These are phyloP conservation scores for Camponotus floridanus DNA, from an alignment of 1,140 invertebrate species.

Conservation along the genomic window DNA sequence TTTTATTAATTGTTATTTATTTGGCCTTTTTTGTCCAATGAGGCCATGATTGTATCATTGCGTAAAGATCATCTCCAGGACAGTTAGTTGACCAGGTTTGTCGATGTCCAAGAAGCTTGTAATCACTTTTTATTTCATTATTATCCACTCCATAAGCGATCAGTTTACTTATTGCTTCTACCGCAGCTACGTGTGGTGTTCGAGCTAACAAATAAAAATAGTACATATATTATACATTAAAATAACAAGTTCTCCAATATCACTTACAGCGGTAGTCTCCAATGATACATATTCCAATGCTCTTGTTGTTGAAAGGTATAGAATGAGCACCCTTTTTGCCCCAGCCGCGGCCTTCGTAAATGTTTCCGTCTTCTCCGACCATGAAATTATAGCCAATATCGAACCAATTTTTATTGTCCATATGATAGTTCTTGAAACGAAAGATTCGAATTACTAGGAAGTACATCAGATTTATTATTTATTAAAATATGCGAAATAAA, in stretches of 20 bases:
- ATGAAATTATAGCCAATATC: slow-evolving; percentile 87
- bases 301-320: slow-evolving; percentile 82
- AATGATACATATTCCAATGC: slow-evolving; percentile 87
- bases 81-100: slow-evolving; percentile 84
- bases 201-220: slow-evolving; percentile 82
- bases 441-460: not conserved
- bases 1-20: too few species aligned
- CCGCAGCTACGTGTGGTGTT: slow-evolving; percentile 82
- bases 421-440: slow-evolving; percentile 85
- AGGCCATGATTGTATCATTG: slow-evolving; percentile 86
- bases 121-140: slow-evolving; percentile 79
- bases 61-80: slow-evolving; percentile 86
- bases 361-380: slow-evolving; percentile 86
- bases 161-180: slow-evolving; percentile 82
- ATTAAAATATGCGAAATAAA: not conserved
- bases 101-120: slow-evolving; percentile 85
- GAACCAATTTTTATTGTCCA: slow-evolving; percentile 82
- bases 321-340: slow-evolving; percentile 85
- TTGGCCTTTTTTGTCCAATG: slow-evolving; percentile 75
- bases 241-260: not conserved
- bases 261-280: slow-evolving; percentile 84
- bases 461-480: not conserved
- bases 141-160: slow-evolving; percentile 82
- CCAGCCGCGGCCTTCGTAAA: slow-evolving; percentile 88
- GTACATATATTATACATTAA: slow-evolving; percentile 33